Percentiles rank a stretch among this genome's conserved stretches.
Evolutionary conservation across 2,888 invertebrate genomes (phyloP).

Genomic region (Tortrix viridana): DNA sequence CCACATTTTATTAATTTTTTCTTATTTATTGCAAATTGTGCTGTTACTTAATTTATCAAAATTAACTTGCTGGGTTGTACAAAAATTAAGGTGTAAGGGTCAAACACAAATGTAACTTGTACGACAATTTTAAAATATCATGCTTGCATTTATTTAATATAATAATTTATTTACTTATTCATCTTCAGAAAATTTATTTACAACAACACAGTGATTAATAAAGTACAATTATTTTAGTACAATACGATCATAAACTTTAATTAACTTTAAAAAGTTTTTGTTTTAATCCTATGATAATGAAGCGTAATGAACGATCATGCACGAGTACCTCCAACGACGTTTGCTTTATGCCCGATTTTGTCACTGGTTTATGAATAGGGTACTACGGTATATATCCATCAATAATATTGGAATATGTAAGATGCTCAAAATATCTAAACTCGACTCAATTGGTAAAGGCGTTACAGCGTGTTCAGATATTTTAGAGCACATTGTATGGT

Average conservation of each 20-base stretch:
- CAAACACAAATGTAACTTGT: too few relatives aligned
- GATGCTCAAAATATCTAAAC: too few relatives aligned
- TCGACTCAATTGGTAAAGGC: too few relatives aligned
- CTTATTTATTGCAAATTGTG: not conserved
- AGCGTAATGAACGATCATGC: conserved; percentile 25
- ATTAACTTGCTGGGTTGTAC: not conserved
- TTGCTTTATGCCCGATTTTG: not conserved
- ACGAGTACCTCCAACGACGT: not conserved
- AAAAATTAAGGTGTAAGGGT: not conserved
- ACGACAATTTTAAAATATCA: too few relatives aligned
- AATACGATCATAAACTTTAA: not conserved
- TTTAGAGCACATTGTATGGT: too few relatives aligned
- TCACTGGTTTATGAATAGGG: not conserved
- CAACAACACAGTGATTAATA: not conserved
- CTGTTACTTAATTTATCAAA: not conserved
- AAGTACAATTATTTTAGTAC: not conserved
- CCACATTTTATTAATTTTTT: not conserved
- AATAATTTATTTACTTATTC: too few relatives aligned
- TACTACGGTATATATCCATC: too few relatives aligned
- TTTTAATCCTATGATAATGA: conserved; percentile 23
- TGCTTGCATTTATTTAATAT: too few relatives aligned
- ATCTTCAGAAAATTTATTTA: not conserved
- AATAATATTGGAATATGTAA: too few relatives aligned
- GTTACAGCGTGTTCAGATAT: too few relatives aligned
- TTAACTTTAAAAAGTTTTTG: not conserved